Evolutionary conservation across 2,113 vertebrate genomes (phyloP).

Genomic region (Centrocercus urophasianus): DNA sequence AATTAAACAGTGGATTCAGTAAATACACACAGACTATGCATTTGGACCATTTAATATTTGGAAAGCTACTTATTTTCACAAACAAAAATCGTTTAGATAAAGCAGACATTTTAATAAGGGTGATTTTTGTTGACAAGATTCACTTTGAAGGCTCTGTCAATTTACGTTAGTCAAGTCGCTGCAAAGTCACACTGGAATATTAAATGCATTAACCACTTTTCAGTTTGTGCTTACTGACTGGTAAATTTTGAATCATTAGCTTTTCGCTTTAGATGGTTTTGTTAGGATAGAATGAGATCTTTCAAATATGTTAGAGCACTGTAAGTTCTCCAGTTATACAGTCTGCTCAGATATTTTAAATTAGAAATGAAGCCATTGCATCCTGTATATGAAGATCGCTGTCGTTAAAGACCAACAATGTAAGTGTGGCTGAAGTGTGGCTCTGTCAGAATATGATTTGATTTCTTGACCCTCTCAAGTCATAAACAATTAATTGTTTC

Average conservation of each 20-base stretch:
- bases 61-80: background rate
- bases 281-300: background rate
- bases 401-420: background rate
- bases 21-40: background rate
- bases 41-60: background rate
- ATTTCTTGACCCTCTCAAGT: constrained; percentile 66
- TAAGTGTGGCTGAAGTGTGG: constrained; percentile 33
- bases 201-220: constrained; percentile 23
- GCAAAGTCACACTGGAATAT: constrained; percentile 1
- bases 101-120: background rate
- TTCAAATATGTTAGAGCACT: background rate
- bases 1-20: constrained; percentile 39
- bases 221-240: background rate
- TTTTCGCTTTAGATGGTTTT: constrained; percentile 15
- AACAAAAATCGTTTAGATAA: background rate
- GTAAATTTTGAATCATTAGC: background rate
- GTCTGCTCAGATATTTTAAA: background rate
- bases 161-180: constrained; percentile 32
- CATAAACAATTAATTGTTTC: constrained; percentile 71
- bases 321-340: background rate
- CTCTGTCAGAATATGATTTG: constrained; percentile 50
- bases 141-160: background rate
- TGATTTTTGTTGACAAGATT: background rate
- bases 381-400: background rate
- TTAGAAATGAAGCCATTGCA: background rate